Evolutionary conservation across 2,797 vertebrate genomes (phyloP).

Genomic region (Parauchenoglanis ngamensis): DNA sequence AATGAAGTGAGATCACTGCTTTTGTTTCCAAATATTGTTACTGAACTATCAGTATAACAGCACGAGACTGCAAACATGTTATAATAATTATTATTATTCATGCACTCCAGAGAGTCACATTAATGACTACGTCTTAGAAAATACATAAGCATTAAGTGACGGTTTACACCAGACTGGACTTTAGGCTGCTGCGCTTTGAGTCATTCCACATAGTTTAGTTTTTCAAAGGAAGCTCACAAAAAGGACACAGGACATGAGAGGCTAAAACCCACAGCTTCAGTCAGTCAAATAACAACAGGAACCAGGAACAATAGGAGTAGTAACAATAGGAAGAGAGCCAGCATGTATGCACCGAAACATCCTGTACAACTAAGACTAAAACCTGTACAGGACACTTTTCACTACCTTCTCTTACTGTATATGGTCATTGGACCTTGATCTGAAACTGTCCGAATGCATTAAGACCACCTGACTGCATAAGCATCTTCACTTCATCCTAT

Average conservation of each 20-base stretch:
- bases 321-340: constrained; percentile 63
- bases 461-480: background rate
- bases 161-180: background rate
- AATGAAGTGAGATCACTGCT: background rate
- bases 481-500: background rate
- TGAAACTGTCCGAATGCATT: background rate
- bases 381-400: background rate
- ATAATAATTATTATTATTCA: background rate
- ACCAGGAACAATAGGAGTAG: no score
- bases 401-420: background rate
- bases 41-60: background rate
- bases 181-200: background rate
- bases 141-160: background rate
- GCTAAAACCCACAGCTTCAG: constrained; percentile 17
- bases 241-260: constrained; percentile 45
- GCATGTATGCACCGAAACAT: constrained; percentile 3
- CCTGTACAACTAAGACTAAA: constrained; percentile 6
- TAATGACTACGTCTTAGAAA: background rate
- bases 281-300: constrained; percentile 66
- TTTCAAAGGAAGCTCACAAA: constrained; percentile 35
- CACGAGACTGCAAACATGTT: background rate
- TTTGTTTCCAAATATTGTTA: background rate
- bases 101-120: background rate
- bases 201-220: background rate
- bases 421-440: background rate